Evolutionary conservation across 2,888 invertebrate species (phyloP).

Genomic region (Noctua pronuba): DNA sequence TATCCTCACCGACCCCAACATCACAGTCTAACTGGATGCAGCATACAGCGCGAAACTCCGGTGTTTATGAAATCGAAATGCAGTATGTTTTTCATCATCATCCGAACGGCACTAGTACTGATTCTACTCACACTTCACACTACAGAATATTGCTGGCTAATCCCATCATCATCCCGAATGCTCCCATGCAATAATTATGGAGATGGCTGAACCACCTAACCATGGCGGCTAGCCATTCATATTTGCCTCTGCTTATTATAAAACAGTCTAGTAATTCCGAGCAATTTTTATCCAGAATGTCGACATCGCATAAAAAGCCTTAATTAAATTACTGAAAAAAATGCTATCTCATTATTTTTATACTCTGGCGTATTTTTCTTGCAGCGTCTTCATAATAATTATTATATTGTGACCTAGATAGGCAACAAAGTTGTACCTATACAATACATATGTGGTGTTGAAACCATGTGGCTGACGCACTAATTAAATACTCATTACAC

Average conservation of each 20-base stretch:
- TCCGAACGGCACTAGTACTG: background rate
- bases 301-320: background rate
- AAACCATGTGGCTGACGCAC: background rate
- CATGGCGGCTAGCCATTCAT: background rate
- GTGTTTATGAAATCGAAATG: background rate
- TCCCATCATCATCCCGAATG: background rate
- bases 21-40: background rate
- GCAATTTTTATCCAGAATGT: slow-evolving; percentile 6
- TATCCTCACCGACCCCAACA: no score
- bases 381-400: slow-evolving; percentile 11
- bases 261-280: background rate
- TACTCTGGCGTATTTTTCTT: slow-evolving; percentile 5
- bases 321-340: slow-evolving; percentile 7
- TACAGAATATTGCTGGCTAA: no score
- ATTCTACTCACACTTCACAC: background rate
- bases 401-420: slow-evolving; percentile 22
- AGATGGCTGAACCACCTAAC: background rate
- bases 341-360: slow-evolving; percentile 16
- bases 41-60: background rate
- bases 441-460: slow-evolving; percentile 2
- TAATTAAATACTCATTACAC: slow-evolving; percentile 28
- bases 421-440: background rate
- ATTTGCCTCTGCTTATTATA: background rate
- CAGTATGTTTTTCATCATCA: background rate
- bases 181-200: background rate